Percentiles rank a stretch among this genome's conserved stretches.
These are phyloP conservation scores for Rhinogobio ventralis DNA, from an alignment of 2,797 vertebrate species.

Conservation along the genomic window DNA sequence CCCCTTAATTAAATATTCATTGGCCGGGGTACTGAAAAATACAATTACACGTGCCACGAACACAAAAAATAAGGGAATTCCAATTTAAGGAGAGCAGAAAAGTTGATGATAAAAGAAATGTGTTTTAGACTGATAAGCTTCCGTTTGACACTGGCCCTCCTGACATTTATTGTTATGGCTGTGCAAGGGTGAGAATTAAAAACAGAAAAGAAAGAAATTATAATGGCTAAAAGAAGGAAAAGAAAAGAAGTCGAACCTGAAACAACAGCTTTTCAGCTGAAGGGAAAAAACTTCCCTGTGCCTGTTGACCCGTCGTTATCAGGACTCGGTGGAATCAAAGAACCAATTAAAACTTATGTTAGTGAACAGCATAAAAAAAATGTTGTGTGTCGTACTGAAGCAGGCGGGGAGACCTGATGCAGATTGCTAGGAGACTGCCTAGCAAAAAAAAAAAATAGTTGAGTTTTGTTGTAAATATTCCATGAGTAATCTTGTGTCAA, in stretches of 20 bases:
- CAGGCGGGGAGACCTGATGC: neutral
- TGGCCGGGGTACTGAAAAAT: constrained; percentile 34
- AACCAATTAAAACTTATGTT: constrained; percentile 60
- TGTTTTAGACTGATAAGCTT: constrained; percentile 58
- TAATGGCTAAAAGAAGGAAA: constrained; percentile 34
- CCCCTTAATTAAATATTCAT: constrained; percentile 57
- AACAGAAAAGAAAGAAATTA: constrained; percentile 41
- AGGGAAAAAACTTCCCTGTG: constrained; percentile 32
- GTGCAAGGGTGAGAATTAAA: constrained; percentile 18
- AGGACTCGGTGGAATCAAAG: constrained; percentile 54
- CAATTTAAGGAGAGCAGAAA: constrained; percentile 36
- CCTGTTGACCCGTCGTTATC: constrained; percentile 63
- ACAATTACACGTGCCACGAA: constrained; percentile 43
- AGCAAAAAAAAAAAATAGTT: neutral
- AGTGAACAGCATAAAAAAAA: constrained; percentile 30
- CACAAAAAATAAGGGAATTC: constrained; percentile 37
- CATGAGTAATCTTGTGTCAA: constrained; percentile 20
- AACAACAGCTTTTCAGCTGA: constrained; percentile 45
- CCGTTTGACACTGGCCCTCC: constrained; percentile 41
- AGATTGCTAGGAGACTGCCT: neutral
- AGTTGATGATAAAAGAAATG: constrained; percentile 47
- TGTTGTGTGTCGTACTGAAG: neutral
- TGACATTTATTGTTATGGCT: constrained; percentile 38
- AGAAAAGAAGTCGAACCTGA: constrained; percentile 45
- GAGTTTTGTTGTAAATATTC: constrained; percentile 18